A percentile compares a stretch with the other conserved stretches of the same genome.
phyloP scores from a whole-genome alignment of 2,797 vertebrate genomes.

The Melanotaenia nigrans region DNA sequence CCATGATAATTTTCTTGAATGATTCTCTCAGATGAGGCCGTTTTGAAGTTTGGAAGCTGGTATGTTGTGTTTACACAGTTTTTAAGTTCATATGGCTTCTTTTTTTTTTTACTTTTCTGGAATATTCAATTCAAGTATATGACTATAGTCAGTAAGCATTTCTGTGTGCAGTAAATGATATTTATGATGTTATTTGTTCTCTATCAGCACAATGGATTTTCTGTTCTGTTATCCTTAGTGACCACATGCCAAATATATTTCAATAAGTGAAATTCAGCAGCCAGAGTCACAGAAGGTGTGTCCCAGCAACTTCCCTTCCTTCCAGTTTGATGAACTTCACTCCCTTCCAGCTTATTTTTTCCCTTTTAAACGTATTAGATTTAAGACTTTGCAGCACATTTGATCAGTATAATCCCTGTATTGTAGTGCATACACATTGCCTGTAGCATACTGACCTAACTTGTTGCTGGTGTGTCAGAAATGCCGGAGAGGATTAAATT shows the following conservation, averaged over 20 bases:
- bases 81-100: constrained; percentile 36
- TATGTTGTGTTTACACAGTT: constrained; percentile 39
- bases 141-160: constrained; percentile 12
- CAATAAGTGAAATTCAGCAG: constrained; percentile 51
- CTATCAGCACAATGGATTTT: constrained; percentile 20
- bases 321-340: constrained; percentile 52
- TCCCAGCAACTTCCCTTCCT: constrained; percentile 31
- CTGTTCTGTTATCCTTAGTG: constrained; percentile 31
- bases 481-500: constrained; percentile 66
- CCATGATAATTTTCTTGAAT: constrained; percentile 32
- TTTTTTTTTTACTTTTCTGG: constrained; percentile 3
- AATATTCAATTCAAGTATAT: neutral
- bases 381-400: constrained; percentile 38
- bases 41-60: constrained; percentile 40
- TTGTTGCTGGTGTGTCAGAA: constrained; percentile 59
- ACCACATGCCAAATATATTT: constrained; percentile 36
- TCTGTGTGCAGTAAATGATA: neutral
- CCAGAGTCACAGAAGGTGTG: constrained; percentile 62
- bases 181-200: constrained; percentile 27
- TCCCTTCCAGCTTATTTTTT: constrained; percentile 31
- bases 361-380: constrained; percentile 35
- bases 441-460: constrained; percentile 37
- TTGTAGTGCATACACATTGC: neutral
- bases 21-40: constrained; percentile 37
- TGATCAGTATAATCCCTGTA: constrained; percentile 4